Evolutionary conservation across 2,797 vertebrate species (phyloP).

Genomic region (Bucorvus abyssinicus): DNA sequence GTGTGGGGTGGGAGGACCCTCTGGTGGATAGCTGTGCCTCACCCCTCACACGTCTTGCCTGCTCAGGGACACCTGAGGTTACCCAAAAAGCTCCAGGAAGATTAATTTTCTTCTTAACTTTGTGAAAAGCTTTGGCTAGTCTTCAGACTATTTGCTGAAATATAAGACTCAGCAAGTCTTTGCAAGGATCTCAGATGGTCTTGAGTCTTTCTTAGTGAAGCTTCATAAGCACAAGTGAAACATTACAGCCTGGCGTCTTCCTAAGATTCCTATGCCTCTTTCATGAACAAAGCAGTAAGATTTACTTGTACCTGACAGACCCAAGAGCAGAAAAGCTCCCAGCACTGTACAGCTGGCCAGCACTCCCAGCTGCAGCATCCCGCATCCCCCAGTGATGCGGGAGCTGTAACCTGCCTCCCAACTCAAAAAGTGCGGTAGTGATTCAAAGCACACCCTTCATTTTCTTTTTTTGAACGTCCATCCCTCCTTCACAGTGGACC

Average conservation of each 20-base stretch:
- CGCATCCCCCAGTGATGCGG: background rate
- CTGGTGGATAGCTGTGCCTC: background rate
- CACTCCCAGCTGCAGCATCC: background rate
- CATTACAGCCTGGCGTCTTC: background rate
- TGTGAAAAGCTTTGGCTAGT: background rate
- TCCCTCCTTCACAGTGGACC: accelerated
- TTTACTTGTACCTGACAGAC: background rate
- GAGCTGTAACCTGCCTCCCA: background rate
- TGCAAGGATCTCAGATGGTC: background rate
- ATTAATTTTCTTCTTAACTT: background rate
- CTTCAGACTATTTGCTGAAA: background rate
- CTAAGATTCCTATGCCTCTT: background rate
- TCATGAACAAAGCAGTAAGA: background rate
- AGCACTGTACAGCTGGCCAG: background rate
- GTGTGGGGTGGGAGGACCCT: background rate
- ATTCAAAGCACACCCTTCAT: background rate
- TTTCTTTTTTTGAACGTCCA: background rate
- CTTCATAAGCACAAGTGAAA: background rate
- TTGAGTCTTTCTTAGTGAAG: background rate
- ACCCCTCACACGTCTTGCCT: background rate
- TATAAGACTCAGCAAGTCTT: accelerated
- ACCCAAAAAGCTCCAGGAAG: background rate
- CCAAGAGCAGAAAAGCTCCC: background rate
- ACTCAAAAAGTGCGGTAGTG: background rate
- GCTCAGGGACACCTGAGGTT: background rate